phyloP scores from a whole-genome alignment of 2,888 invertebrate genomes.

The Steinernema scapterisci region DNA sequence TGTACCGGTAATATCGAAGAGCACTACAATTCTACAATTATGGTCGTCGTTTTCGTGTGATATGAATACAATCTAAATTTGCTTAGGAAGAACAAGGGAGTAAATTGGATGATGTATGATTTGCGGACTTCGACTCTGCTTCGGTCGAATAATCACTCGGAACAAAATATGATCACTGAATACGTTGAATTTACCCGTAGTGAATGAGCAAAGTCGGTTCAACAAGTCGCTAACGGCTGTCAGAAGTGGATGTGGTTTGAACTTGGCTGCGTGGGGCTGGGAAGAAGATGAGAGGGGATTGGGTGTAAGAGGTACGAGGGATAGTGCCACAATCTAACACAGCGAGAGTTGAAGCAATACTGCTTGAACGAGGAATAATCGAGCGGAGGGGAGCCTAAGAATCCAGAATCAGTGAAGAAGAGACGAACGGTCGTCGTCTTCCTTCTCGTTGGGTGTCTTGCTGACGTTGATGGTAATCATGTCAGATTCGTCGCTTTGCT shows the following conservation, averaged over 20 bases:
- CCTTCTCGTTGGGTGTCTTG: slow-evolving; percentile 15
- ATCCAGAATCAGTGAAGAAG: neutral
- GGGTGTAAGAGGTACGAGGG: neutral
- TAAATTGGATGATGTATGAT: neutral
- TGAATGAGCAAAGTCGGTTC: slow-evolving; percentile 18
- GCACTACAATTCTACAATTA: slow-evolving; percentile 26
- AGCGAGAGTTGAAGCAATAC: slow-evolving; percentile 13
- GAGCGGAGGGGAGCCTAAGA: neutral
- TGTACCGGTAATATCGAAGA: slow-evolving; percentile 29
- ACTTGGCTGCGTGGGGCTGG: neutral
- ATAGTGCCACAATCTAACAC: neutral
- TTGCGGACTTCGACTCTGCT: neutral
- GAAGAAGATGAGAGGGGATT: neutral
- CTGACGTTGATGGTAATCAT: slow-evolving; percentile 16
- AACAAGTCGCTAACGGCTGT: slow-evolving; percentile 1
- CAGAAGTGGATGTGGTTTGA: no score
- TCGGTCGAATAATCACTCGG: slow-evolving; percentile 5
- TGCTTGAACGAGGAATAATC: slow-evolving; percentile 27
- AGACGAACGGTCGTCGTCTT: slow-evolving; percentile 19
- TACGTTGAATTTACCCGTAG: slow-evolving; percentile 27
- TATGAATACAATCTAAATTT: slow-evolving; percentile 25
- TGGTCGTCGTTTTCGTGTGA: slow-evolving; percentile 3
- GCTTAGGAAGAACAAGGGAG: neutral
- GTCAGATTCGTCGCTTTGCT: slow-evolving; percentile 19
- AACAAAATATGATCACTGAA: slow-evolving; percentile 28